phyloP scores from a whole-genome alignment of 2,113 vertebrate species.

The Pseudonaja textilis region DNA sequence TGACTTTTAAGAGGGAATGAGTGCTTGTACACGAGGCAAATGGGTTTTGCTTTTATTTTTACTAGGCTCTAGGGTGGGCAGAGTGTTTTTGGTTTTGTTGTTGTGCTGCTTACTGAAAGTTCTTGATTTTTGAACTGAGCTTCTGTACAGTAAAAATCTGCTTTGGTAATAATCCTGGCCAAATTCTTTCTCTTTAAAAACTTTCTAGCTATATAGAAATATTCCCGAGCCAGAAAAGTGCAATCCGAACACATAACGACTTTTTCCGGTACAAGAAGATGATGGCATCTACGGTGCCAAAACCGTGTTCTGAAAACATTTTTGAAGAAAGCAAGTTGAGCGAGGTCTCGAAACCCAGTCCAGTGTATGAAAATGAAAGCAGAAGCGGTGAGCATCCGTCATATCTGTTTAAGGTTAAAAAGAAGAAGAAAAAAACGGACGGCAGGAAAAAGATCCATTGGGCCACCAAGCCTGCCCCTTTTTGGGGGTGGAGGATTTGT shows the following conservation, averaged over 20 bases:
- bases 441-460: no score
- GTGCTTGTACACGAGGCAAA: not conserved
- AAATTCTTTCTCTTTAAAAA: not conserved
- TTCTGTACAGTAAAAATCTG: not conserved
- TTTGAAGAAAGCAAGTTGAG: constrained; percentile 51
- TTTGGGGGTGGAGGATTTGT: no score
- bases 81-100: no score
- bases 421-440: no score
- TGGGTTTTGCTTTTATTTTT: no score
- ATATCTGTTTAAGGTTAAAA: rapidly evolving
- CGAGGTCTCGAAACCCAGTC: constrained; percentile 13
- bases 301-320: constrained; percentile 48
- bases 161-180: not conserved
- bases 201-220: constrained; percentile 86
- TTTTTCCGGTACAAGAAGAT: constrained; percentile 47
- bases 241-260: constrained; percentile 63
- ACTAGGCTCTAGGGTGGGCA: not conserved
- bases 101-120: not conserved
- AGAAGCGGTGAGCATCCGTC: constrained; percentile 57
- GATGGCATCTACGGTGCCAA: constrained; percentile 44
- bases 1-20: not conserved
- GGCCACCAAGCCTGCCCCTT: no score
- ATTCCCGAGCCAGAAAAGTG: constrained; percentile 79
- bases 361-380: constrained; percentile 36
- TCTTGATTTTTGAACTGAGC: not conserved